Evolutionary conservation across 2,113 vertebrate species (phyloP).

Genomic region (Deroptyus accipitrinus): DNA sequence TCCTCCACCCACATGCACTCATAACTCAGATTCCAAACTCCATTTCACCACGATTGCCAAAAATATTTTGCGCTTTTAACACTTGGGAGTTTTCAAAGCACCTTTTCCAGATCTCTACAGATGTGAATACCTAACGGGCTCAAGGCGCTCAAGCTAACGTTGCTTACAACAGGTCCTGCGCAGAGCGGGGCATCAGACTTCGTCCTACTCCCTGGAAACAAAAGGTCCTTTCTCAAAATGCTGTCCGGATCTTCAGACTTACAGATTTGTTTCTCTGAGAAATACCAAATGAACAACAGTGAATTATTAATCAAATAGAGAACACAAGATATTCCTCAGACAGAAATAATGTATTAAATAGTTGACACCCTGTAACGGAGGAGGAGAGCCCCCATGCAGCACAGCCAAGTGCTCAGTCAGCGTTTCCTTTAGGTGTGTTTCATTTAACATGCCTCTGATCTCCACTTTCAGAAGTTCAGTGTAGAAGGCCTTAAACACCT

Average conservation of each 20-base stretch:
- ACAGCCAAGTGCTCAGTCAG: not conserved
- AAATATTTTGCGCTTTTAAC: slow-evolving; percentile 52
- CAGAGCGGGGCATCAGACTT: not conserved
- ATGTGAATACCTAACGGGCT: not conserved
- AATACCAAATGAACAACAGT: not conserved
- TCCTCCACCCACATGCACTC: slow-evolving; percentile 68
- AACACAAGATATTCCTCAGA: not conserved
- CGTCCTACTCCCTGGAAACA: not conserved
- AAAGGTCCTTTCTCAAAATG: not conserved
- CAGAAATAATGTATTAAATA: not conserved
- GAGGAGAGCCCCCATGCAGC: not conserved
- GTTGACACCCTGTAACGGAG: not conserved
- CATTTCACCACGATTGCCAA: slow-evolving; percentile 43
- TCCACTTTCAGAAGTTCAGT: not conserved
- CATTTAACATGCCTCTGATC: slow-evolving; percentile 10
- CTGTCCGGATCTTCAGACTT: not conserved
- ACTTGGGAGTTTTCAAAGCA: slow-evolving; percentile 5
- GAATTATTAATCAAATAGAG: not conserved
- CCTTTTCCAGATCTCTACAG: not conserved
- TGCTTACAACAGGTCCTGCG: not conserved
- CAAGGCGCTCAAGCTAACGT: not conserved
- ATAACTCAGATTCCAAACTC: slow-evolving; percentile 65
- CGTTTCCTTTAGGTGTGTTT: not conserved
- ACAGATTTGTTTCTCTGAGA: not conserved
- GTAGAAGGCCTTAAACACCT: not conserved